Conservation (phyloP, 2,113 vertebrate genomes). For the Psittacula cyanocephala region DNA sequence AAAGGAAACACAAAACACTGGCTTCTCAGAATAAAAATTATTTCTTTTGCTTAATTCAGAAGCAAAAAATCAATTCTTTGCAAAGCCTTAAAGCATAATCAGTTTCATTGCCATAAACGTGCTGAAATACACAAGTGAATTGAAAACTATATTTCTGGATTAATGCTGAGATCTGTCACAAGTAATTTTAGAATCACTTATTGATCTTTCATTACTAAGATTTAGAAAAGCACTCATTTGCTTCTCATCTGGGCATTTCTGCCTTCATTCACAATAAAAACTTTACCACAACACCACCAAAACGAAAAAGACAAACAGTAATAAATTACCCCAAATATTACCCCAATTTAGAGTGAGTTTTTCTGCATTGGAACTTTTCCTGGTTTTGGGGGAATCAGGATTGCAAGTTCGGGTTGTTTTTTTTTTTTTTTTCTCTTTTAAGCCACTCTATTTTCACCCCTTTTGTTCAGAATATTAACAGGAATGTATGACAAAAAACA, state of each 20-base stretch:
- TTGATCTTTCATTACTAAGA: slow-evolving; percentile 7
- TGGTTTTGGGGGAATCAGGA: not conserved
- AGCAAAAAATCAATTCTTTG: slow-evolving; percentile 24
- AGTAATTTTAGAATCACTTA: not conserved
- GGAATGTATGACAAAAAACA: not conserved
- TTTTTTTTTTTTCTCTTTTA: not conserved
- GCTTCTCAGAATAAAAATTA: not conserved
- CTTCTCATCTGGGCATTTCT: not conserved
- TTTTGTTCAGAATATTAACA: not conserved
- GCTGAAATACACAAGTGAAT: not conserved
- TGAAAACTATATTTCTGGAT: not conserved
- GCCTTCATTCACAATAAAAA: not conserved
- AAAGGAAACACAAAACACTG: not conserved
- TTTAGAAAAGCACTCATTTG: not conserved
- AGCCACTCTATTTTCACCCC: not conserved
- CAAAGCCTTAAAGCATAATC: not conserved
- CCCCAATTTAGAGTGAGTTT: not conserved
- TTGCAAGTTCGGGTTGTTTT: not conserved
- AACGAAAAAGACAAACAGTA: not conserved
- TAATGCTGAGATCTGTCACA: slow-evolving; percentile 7
- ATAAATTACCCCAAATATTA: not conserved
- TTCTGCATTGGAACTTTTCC: not conserved
- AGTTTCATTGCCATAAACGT: not conserved
- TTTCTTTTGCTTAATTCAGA: not conserved
- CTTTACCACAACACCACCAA: not conserved